Conservation (phyloP, 2,113 vertebrate genomes). For the Anas platyrhynchos region DNA sequence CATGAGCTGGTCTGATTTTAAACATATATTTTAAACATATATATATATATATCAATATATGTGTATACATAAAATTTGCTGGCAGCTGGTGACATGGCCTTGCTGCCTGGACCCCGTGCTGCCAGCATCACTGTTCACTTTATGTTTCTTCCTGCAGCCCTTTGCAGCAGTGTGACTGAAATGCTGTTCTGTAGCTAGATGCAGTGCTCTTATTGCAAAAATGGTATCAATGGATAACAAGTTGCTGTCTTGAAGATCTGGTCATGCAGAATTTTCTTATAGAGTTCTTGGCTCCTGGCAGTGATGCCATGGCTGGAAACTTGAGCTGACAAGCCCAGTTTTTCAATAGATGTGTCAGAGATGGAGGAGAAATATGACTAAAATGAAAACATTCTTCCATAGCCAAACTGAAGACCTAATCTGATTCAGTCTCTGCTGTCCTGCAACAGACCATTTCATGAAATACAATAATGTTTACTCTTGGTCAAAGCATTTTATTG, state of each 20-base stretch:
- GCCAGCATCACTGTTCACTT: background rate
- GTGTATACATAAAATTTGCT: background rate
- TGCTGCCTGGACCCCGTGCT: background rate
- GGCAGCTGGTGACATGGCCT: background rate
- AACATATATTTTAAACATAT: background rate
- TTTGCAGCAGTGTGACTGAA: fast-evolving
- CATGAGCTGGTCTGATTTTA: background rate
- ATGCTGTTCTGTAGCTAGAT: fast-evolving
- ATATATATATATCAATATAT: too few species aligned
- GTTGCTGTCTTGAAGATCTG: background rate
- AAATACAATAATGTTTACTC: slow-evolving; percentile 8
- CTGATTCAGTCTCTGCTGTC: background rate
- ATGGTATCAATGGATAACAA: background rate
- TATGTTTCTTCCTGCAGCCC: background rate
- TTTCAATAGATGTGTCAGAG: background rate
- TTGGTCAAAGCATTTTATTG: slow-evolving; percentile 3
- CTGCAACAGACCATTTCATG: background rate
- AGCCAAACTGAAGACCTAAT: background rate
- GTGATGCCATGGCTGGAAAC: background rate
- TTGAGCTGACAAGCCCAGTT: background rate
- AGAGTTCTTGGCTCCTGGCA: background rate
- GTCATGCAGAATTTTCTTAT: background rate
- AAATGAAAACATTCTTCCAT: background rate
- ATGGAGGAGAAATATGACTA: background rate
- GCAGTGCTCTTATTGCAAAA: background rate